These are phyloP conservation scores for Athene cunicularia DNA, from an alignment of 2,113 vertebrate genomes.

Conservation along the genomic window DNA sequence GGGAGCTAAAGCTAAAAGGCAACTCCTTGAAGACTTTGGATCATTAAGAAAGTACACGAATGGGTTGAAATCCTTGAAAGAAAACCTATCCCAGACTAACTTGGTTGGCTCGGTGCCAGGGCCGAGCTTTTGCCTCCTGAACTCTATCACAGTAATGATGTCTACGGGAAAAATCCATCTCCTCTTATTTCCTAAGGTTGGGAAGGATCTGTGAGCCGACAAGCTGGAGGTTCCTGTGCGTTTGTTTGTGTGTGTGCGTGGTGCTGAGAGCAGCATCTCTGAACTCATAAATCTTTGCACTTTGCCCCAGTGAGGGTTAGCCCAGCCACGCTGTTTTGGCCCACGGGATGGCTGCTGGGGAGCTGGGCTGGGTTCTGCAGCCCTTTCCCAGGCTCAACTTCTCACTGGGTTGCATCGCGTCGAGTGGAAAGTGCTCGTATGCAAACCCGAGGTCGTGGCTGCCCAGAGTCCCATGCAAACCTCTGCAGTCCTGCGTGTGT, in stretches of 20 bases:
- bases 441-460: neutral
- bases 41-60: constrained; percentile 46
- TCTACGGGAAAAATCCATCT: constrained; percentile 53
- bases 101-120: neutral
- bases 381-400: neutral
- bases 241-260: rapidly evolving
- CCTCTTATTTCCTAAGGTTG: constrained; percentile 13
- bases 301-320: neutral
- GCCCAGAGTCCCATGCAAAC: rapidly evolving
- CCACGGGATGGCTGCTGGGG: rapidly evolving
- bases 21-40: constrained; percentile 10
- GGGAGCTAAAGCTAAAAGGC: constrained; percentile 27
- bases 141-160: neutral
- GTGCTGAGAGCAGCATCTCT: neutral
- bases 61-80: constrained; percentile 46
- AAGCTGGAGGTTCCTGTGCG: neutral
- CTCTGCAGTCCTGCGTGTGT: neutral
- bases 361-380: neutral
- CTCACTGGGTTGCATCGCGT: neutral
- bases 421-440: rapidly evolving
- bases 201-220: neutral
- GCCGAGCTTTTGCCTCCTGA: neutral
- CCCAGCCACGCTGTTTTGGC: neutral
- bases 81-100: constrained; percentile 31
- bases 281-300: neutral